These are phyloP conservation scores for Nemapogon koenigi DNA, from an alignment of 2,888 invertebrate genomes.

Conservation along the genomic window DNA sequence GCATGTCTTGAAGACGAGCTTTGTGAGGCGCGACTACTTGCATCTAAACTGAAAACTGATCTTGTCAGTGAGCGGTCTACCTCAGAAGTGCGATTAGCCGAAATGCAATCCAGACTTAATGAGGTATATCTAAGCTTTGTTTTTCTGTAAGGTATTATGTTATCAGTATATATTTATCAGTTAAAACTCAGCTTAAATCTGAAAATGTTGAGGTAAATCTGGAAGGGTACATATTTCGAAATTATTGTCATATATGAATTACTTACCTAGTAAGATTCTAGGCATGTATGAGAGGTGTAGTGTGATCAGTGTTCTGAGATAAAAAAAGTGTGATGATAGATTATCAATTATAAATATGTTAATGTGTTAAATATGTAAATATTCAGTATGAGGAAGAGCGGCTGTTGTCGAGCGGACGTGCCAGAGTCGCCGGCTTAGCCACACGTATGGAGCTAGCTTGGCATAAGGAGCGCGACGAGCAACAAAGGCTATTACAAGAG, in stretches of 20 bases:
- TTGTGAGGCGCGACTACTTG: slow-evolving; percentile 81
- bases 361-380: too few species aligned
- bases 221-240: too few species aligned
- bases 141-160: background rate
- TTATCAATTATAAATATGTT: too few species aligned
- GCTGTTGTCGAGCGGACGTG: slow-evolving; percentile 80
- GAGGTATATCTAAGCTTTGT: slow-evolving; percentile 57
- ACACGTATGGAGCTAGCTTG: slow-evolving; percentile 90
- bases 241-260: too few species aligned
- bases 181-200: too few species aligned
- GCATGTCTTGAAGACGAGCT: slow-evolving; percentile 88
- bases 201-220: too few species aligned
- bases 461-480: slow-evolving; percentile 94
- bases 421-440: slow-evolving; percentile 84
- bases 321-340: too few species aligned
- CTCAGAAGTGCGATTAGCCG: slow-evolving; percentile 85
- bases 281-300: too few species aligned
- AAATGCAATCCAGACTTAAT: slow-evolving; percentile 87
- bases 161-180: too few species aligned
- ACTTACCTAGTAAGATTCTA: too few species aligned
- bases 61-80: slow-evolving; percentile 87
- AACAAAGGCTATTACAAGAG: slow-evolving; percentile 88
- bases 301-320: too few species aligned
- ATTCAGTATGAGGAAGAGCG: slow-evolving; percentile 84
- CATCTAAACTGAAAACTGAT: slow-evolving; percentile 86